Evolutionary conservation across 2,113 vertebrate species (phyloP), one percentile per base, ranked within the genome.

Genomic region (Calypte anna): DNA sequence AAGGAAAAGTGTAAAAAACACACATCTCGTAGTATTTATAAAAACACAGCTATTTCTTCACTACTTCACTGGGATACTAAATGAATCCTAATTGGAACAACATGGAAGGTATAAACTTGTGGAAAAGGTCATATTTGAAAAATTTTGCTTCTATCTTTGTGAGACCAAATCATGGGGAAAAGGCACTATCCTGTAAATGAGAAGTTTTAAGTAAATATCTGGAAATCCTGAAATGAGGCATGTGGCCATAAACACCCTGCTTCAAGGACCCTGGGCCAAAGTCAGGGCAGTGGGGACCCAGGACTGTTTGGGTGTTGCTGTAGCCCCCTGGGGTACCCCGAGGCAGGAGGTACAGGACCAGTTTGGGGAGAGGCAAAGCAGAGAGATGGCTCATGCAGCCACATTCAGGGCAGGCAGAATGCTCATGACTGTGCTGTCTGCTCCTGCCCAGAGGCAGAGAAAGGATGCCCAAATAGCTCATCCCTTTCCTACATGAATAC

Each of bases 301-400:
- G 36, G 3, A 18, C 16, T 21, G 1, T 58, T 28, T 67, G 31
- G 7, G 3, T 54, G 28, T 3, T 15, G 5, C 55, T 22, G 30
- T 22, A 69, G 18, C 5, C 2, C 14, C 18, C 9, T 0, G 0
- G 21, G 4, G 7, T 68, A 20, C 20, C 25, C 33, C 53, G 48
- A 5, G 6, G 11, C 8, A 57, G 27, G 4, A 54, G 18, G 4
- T 23, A 3, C 3, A 38, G 44, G 44, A 31, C 24, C 58, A 58
- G 4, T 2, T 62, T 80, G 69, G 44, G 59, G 72, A 54, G 30
- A 57, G 22, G 12, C 31, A 57, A 64, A 76, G 11, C 15, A 68
- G 25, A 30, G n/a, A 63, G 21, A 22, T 1, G 1, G 48, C 33
- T 76, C 23, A 51, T 31, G 22, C 31, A 59, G 18, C 5, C 0